Evolutionary conservation across 1,140 invertebrate genomes (phyloP).

Genomic region (Penaeus japonicus): DNA sequence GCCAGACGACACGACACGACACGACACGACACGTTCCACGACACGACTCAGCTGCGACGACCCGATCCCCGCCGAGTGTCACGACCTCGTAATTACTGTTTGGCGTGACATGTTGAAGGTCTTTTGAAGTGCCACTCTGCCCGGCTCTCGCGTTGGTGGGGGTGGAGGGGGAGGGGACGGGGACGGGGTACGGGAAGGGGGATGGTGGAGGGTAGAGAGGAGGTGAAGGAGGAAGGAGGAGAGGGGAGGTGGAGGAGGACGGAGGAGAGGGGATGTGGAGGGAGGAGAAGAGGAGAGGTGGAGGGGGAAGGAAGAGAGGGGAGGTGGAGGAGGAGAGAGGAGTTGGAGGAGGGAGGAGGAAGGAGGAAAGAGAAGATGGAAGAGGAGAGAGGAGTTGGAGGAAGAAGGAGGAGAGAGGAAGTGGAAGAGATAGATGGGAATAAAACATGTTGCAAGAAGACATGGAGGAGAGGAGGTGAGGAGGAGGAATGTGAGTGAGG

Average conservation of each 20-base stretch:
- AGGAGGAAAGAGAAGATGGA: not conserved
- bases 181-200: not conserved
- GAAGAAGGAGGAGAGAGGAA: not conserved
- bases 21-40: too few relatives aligned
- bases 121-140: too few relatives aligned
- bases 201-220: not conserved
- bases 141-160: too few relatives aligned
- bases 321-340: not conserved
- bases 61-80: too few relatives aligned
- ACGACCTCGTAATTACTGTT: too few relatives aligned
- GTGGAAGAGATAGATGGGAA: not conserved
- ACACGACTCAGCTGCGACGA: too few relatives aligned
- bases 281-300: not conserved
- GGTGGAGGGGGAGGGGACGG: too few relatives aligned
- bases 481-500: not conserved
- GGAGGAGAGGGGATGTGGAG: not conserved
- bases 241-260: too few relatives aligned
- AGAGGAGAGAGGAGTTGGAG: not conserved
- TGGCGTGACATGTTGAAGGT: too few relatives aligned
- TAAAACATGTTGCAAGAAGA: not conserved
- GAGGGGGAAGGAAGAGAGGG: not conserved
- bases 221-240: not conserved
- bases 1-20: too few relatives aligned
- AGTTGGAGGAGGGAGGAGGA: not conserved
- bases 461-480: not conserved